phyloP scores from a whole-genome alignment of 1,140 invertebrate genomes.

The Polypedilum pembai region DNA sequence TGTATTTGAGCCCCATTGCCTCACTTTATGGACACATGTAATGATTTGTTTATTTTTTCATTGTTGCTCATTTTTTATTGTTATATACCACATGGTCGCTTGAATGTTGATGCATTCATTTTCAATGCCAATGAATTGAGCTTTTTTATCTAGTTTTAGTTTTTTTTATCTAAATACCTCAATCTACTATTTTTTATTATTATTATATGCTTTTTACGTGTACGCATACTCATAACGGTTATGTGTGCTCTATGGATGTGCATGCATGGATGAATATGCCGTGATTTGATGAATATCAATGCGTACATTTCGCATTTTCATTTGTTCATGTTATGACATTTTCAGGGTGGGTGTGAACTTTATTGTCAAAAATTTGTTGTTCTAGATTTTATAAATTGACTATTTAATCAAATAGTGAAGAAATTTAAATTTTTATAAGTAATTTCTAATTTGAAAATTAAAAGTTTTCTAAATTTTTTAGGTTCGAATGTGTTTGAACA shows the following conservation, averaged over 20 bases:
- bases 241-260: not conserved
- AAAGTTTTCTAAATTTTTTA: too few species aligned
- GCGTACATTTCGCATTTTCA: constrained; percentile 16
- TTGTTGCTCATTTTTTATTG: constrained; percentile 12
- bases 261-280: constrained; percentile 10
- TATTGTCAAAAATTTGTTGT: not conserved
- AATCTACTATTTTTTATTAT: too few species aligned
- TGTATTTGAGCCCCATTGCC: not conserved
- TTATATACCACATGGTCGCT: constrained; percentile 6
- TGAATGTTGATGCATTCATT: constrained; percentile 18
- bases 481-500: too few species aligned
- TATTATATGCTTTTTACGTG: too few species aligned
- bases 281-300: not conserved
- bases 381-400: too few species aligned
- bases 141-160: too few species aligned
- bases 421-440: too few species aligned
- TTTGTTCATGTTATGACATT: not conserved
- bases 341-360: not conserved
- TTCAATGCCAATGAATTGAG: not conserved
- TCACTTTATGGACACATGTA: not conserved
- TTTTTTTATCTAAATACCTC: too few species aligned
- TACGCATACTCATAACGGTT: not conserved
- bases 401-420: too few species aligned
- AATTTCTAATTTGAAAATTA: too few species aligned
- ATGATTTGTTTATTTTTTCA: constrained; percentile 14